Evolutionary conservation across 2,888 invertebrate species (phyloP).

Genomic region (Schizotus pectinicornis): DNA sequence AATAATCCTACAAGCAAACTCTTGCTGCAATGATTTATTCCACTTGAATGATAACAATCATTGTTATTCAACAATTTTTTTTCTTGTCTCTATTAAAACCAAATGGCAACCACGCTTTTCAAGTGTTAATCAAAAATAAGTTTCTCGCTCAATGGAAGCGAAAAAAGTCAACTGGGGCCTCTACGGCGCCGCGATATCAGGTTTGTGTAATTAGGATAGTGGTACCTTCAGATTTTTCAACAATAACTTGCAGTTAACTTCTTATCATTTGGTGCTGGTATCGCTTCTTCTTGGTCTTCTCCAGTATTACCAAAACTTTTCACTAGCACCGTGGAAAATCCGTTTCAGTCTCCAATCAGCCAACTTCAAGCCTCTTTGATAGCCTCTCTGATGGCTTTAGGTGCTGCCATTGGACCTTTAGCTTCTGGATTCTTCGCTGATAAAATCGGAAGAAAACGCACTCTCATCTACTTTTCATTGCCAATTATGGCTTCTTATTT

Average conservation of each 20-base stretch:
- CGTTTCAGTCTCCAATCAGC: conserved; percentile 35
- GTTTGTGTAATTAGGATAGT: neutral
- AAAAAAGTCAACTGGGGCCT: no score
- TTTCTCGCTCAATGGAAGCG: no score
- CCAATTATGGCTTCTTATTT: conserved; percentile 66
- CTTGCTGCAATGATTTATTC: no score
- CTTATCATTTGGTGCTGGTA: conserved; percentile 6
- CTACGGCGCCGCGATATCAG: no score
- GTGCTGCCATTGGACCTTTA: conserved; percentile 42
- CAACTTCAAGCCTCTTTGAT: conserved; percentile 41
- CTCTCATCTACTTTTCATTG: conserved; percentile 66
- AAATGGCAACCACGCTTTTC: no score
- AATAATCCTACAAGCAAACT: no score
- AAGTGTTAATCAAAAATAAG: no score
- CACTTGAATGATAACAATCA: no score
- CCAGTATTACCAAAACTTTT: conserved; percentile 16
- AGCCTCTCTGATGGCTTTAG: conserved; percentile 39
- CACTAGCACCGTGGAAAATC: conserved; percentile 26
- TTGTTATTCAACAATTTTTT: no score
- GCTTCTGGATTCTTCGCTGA: conserved; percentile 37
- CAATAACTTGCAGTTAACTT: conserved; percentile 8
- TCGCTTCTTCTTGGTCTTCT: conserved; percentile 15
- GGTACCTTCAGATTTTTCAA: neutral
- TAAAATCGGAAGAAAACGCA: conserved; percentile 67
- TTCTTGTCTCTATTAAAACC: no score